These are phyloP conservation scores for Empidonax traillii DNA, from an alignment of 2,113 vertebrate species.

Conservation along the genomic window DNA sequence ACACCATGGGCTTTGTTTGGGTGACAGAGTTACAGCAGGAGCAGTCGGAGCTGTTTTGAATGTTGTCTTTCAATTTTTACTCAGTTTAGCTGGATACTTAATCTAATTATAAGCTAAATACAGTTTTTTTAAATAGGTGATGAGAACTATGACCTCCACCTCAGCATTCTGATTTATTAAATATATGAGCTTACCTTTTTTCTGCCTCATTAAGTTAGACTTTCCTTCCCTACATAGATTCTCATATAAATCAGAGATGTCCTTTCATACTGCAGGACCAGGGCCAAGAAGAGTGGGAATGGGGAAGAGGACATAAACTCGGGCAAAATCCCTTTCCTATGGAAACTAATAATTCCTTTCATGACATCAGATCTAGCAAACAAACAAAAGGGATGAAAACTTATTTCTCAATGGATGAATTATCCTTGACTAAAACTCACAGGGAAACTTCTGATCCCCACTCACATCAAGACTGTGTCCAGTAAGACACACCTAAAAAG, in stretches of 20 bases:
- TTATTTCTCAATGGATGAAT: not conserved
- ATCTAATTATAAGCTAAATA: not conserved
- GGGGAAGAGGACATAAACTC: not conserved
- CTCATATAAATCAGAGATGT: not conserved
- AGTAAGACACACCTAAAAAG: not conserved
- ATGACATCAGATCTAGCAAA: not conserved
- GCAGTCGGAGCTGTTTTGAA: not conserved
- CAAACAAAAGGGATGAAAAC: not conserved
- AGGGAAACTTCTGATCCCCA: not conserved
- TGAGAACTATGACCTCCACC: not conserved
- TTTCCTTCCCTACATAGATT: not conserved
- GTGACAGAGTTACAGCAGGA: not conserved
- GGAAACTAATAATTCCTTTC: not conserved
- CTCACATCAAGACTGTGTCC: not conserved
- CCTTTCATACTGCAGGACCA: not conserved
- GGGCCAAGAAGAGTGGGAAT: not conserved
- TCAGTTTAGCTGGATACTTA: not conserved
- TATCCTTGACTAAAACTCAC: not conserved
- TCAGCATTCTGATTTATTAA: not conserved
- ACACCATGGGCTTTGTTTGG: not conserved
- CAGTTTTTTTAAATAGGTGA: not conserved
- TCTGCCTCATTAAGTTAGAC: not conserved
- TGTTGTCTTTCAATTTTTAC: not conserved
- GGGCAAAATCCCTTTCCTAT: not conserved
- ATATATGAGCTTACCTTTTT: conserved; percentile 29